Conservation (phyloP, 2,888 invertebrate species). For the Eulithis prunata region DNA sequence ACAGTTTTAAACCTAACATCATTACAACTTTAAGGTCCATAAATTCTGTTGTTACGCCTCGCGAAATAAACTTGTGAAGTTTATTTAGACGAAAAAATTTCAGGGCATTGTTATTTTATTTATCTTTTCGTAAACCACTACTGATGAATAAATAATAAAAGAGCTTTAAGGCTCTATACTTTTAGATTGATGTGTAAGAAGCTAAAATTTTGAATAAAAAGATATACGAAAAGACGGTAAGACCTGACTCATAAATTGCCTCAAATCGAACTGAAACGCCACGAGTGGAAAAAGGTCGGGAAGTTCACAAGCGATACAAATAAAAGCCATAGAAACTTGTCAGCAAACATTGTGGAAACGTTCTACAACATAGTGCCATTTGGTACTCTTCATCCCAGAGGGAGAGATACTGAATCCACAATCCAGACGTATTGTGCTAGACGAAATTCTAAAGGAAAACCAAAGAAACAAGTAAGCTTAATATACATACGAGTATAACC, state of each 20-base stretch:
- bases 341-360: constrained; percentile 29
- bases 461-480: constrained; percentile 10
- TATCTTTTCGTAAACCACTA: not conserved
- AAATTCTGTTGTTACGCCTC: constrained; percentile 1
- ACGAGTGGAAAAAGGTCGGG: not conserved
- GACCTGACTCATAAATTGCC: not conserved
- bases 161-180: not conserved
- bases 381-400: constrained; percentile 30
- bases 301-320: constrained; percentile 20
- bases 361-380: constrained; percentile 26
- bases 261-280: not conserved
- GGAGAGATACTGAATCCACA: constrained; percentile 22
- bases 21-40: constrained; percentile 16
- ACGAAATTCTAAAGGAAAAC: constrained; percentile 14
- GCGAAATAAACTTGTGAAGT: constrained; percentile 8
- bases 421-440: constrained; percentile 13
- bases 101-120: constrained; percentile 3
- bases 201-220: no score
- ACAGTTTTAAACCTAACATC: constrained; percentile 13
- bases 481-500: no score
- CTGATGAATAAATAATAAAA: not conserved
- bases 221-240: not conserved
- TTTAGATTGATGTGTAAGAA: no score
- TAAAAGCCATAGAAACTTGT: constrained; percentile 32
- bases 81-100: constrained; percentile 1